phyloP scores from a whole-genome alignment of 2,888 invertebrate genomes.

The Acleris cristana region DNA sequence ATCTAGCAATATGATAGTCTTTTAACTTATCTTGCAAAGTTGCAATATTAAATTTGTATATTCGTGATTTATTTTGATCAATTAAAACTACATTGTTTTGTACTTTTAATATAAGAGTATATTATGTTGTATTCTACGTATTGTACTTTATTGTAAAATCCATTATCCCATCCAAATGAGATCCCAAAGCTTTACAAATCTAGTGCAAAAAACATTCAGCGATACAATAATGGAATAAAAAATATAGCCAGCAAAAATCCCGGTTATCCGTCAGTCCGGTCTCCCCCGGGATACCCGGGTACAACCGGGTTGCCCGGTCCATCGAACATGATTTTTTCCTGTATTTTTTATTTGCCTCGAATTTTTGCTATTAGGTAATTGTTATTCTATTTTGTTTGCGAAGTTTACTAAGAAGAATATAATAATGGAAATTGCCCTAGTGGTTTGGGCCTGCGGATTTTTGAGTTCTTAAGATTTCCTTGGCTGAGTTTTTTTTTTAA shows the following conservation, averaged over 20 bases:
- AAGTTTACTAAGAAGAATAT: neutral
- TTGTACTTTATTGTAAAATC: neutral
- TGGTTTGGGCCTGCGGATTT: too few species aligned
- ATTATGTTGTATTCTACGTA: too few species aligned
- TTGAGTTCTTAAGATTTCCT: too few species aligned
- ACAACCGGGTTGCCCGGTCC: conserved; percentile 43
- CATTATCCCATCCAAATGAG: conserved; percentile 2
- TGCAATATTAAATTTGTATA: too few species aligned
- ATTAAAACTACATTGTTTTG: too few species aligned
- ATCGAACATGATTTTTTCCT: conserved; percentile 40
- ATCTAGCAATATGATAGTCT: too few species aligned
- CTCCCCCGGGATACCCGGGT: conserved; percentile 33
- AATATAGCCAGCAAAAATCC: conserved; percentile 28
- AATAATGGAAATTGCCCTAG: too few species aligned
- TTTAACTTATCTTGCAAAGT: too few species aligned
- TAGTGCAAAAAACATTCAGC: conserved; percentile 21
- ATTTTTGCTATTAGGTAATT: conserved; percentile 8
- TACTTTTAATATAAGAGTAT: too few species aligned
- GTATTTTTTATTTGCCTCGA: conserved; percentile 17
- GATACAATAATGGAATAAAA: conserved; percentile 27
- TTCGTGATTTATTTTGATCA: too few species aligned
- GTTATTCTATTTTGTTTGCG: neutral
- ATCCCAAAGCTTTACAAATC: conserved; percentile 3
- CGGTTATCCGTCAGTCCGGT: conserved; percentile 42
- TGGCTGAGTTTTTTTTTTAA: too few species aligned